Conservation (phyloP, 2,888 invertebrate genomes). For the Cylindroiulus punctatus region DNA sequence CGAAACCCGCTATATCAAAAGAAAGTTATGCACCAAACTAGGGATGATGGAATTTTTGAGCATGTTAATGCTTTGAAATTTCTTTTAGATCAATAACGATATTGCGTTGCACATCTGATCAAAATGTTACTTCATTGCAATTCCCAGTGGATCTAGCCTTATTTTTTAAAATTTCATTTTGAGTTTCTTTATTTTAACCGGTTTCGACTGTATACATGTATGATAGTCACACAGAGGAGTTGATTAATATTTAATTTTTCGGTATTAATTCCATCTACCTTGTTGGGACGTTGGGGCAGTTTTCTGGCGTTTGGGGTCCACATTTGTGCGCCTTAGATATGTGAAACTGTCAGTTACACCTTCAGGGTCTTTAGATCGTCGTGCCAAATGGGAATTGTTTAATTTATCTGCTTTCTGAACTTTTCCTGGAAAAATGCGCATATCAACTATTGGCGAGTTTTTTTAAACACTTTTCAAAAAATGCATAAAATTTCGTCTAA, state of each 20-base stretch:
- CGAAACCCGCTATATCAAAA: neutral
- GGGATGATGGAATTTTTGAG: too few relatives aligned
- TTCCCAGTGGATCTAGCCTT: neutral
- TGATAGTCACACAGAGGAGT: neutral
- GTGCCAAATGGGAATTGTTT: constrained; percentile 56
- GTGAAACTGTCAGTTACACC: constrained; percentile 55
- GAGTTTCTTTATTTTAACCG: neutral
- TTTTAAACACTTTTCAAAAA: neutral
- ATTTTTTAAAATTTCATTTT: neutral
- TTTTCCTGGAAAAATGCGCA: constrained; percentile 52
- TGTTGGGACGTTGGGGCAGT: constrained; percentile 52
- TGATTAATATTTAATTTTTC: constrained; percentile 1
- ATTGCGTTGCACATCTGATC: too few relatives aligned
- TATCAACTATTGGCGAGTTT: neutral
- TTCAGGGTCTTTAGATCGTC: constrained; percentile 54
- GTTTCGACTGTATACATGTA: neutral
- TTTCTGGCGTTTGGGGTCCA: constrained; percentile 55
- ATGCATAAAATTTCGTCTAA: neutral
- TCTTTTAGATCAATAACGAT: neutral
- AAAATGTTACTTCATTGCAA: neutral
- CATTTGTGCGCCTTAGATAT: constrained; percentile 52
- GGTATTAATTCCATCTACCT: constrained; percentile 49
- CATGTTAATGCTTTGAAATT: neutral
- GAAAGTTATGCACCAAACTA: too few relatives aligned
- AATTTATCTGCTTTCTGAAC: constrained; percentile 54